These are phyloP conservation scores for Carapus acus DNA, from an alignment of 2,797 vertebrate species.

Conservation along the genomic window DNA sequence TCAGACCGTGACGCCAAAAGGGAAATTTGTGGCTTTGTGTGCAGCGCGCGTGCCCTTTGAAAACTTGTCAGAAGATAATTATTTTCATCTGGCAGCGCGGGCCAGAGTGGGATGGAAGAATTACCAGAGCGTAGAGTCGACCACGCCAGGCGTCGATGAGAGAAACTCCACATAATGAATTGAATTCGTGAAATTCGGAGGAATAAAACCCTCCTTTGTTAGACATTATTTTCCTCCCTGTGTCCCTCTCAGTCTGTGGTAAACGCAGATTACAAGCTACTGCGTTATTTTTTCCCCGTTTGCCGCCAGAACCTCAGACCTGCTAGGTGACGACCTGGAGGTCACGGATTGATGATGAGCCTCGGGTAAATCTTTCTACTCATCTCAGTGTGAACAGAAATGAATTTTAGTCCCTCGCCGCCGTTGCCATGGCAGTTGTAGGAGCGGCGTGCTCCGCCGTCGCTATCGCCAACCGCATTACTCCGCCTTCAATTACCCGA, in stretches of 20 bases:
- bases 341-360: constrained; percentile 18
- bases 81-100: constrained; percentile 29
- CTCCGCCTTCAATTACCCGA: constrained; percentile 50
- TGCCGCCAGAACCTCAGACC: constrained; percentile 13
- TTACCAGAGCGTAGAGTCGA: constrained; percentile 21
- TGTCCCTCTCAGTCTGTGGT: too few relatives aligned
- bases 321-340: constrained; percentile 22
- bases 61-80: constrained; percentile 36
- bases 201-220: too few relatives aligned
- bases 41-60: constrained; percentile 36
- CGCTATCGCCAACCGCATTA: constrained; percentile 52
- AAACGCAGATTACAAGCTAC: neutral
- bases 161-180: neutral
- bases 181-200: neutral
- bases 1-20: constrained; percentile 36
- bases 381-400: constrained; percentile 41
- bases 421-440: constrained; percentile 68
- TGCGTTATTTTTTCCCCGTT: constrained; percentile 13
- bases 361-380: constrained; percentile 36
- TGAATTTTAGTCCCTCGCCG: constrained; percentile 40
- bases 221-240: too few relatives aligned
- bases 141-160: constrained; percentile 4
- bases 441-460: constrained; percentile 48
- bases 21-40: constrained; percentile 24
- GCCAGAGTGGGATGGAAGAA: constrained; percentile 16